A percentile compares a stretch with the other conserved stretches of the same genome.
phyloP scores from a whole-genome alignment of 2,888 invertebrate genomes.

The Tipula vernalis region DNA sequence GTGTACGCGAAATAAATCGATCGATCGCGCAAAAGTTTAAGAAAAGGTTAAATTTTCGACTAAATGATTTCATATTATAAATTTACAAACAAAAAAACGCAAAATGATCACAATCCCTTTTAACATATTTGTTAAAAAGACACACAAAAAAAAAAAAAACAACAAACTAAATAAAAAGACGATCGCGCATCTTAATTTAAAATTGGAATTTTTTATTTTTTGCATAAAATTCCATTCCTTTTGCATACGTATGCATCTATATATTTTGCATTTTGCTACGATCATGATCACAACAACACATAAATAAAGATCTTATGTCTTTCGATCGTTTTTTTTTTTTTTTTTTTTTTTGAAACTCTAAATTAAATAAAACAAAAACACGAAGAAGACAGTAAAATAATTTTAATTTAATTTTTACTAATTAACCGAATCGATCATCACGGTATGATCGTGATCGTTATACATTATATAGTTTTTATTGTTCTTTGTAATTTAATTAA shows the following conservation, averaged over 20 bases:
- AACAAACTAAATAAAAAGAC: background rate
- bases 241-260: background rate
- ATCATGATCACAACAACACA: background rate
- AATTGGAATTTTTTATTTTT: background rate
- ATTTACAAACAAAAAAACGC: background rate
- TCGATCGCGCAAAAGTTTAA: background rate
- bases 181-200: conserved; percentile 4
- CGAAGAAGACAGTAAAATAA: background rate
- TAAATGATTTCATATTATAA: background rate
- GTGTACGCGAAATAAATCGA: background rate
- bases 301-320: background rate
- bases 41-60: background rate
- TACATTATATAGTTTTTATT: background rate
- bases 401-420: conserved; percentile 4
- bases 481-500: background rate
- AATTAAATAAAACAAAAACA: background rate
- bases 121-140: background rate
- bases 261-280: background rate
- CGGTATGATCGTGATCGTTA: conserved; percentile 4
- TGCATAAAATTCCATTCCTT: background rate
- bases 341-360: background rate
- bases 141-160: background rate
- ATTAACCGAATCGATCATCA: conserved; percentile 4
- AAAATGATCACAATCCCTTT: background rate
- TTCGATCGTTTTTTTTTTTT: background rate